These are phyloP conservation scores for Aporrectodea caliginosa DNA, from an alignment of 1,140 invertebrate genomes.

Conservation along the genomic window DNA sequence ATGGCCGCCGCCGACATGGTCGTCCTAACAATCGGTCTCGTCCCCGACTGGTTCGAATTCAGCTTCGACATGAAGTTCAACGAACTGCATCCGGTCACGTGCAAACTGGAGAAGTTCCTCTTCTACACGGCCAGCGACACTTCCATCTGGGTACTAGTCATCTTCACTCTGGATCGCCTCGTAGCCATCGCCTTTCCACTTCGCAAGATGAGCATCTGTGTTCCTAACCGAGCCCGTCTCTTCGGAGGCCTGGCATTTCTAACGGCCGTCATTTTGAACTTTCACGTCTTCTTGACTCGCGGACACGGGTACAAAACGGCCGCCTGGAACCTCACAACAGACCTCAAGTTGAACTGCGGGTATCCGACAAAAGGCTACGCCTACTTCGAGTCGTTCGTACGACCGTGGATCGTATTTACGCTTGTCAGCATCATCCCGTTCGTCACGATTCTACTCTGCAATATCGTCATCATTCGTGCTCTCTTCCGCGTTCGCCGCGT, in stretches of 20 bases:
- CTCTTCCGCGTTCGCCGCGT: neutral
- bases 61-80: neutral
- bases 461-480: slow-evolving; percentile 10
- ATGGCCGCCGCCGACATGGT: slow-evolving; percentile 11
- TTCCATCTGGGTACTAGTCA: slow-evolving; percentile 32
- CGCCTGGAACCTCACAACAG: neutral
- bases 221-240: neutral
- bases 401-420: slow-evolving; percentile 19
- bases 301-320: slow-evolving; percentile 2
- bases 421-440: neutral
- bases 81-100: slow-evolving; percentile 15
- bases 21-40: slow-evolving; percentile 3
- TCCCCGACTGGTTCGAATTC: slow-evolving; percentile 17
- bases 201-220: neutral
- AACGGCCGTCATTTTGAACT: neutral
- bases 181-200: slow-evolving; percentile 33
- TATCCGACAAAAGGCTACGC: neutral
- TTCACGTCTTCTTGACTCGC: slow-evolving; percentile 1
- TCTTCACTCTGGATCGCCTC: slow-evolving; percentile 33
- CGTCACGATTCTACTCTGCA: slow-evolving; percentile 18
- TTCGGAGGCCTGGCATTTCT: neutral
- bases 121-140: slow-evolving; percentile 21
- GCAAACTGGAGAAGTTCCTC: slow-evolving; percentile 30
- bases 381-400: slow-evolving; percentile 6
- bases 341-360: neutral